Evolutionary conservation across 2,888 invertebrate species (phyloP).

Genomic region (Dynastes grantii): DNA sequence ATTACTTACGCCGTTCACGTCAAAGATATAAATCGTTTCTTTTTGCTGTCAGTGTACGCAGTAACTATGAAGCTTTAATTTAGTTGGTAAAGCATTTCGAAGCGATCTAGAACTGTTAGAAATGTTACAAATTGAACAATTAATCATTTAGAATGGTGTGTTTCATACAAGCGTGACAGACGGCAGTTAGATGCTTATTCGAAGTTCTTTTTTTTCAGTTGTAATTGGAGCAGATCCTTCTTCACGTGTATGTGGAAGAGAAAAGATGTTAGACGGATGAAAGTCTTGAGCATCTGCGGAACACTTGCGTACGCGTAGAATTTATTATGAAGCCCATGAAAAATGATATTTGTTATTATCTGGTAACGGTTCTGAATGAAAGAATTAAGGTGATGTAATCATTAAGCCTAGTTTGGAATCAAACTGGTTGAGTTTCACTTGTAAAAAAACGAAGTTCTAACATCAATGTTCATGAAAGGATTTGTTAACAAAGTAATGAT

Average conservation of each 20-base stretch:
- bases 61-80: constrained; percentile 26
- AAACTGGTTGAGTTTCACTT: too few relatives aligned
- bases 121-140: constrained; percentile 20
- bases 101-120: constrained; percentile 8
- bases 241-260: not conserved
- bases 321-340: not conserved
- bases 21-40: constrained; percentile 27
- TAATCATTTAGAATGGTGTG: constrained; percentile 13
- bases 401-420: too few relatives aligned
- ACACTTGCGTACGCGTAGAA: not conserved
- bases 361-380: not conserved
- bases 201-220: not conserved
- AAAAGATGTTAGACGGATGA: constrained; percentile 6
- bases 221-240: constrained; percentile 7
- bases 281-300: not conserved
- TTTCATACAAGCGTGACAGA: not conserved
- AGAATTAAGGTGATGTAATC: too few relatives aligned
- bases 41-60: constrained; percentile 11
- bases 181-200: constrained; percentile 1
- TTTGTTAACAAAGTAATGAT: not conserved
- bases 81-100: not conserved
- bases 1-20: constrained; percentile 12
- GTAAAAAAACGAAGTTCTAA: too few relatives aligned
- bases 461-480: too few relatives aligned
- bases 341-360: not conserved